phyloP scores from a whole-genome alignment of 1,140 invertebrate genomes.

The Ooceraea biroi region DNA sequence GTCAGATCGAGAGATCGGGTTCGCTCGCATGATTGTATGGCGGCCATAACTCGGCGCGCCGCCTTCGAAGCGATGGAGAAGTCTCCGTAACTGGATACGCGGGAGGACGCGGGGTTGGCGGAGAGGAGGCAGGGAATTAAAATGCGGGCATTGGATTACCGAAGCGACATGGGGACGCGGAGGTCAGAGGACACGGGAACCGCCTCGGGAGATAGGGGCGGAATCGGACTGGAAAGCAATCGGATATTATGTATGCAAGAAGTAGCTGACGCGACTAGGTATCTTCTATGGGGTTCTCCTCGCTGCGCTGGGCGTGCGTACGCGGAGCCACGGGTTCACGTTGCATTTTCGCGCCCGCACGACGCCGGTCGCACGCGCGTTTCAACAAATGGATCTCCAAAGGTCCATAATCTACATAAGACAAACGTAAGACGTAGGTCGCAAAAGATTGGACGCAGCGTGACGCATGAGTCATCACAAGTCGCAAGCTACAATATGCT shows the following conservation, averaged over 20 bases:
- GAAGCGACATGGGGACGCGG: constrained; percentile 42
- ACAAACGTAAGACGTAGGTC: too few relatives aligned
- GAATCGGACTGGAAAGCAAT: constrained; percentile 75
- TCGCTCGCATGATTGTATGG: background rate
- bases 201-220: constrained; percentile 49
- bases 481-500: too few relatives aligned
- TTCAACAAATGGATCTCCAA: too few relatives aligned
- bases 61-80: constrained; percentile 16
- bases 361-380: constrained; percentile 12
- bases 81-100: constrained; percentile 63
- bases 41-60: background rate
- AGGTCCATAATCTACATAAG: too few relatives aligned
- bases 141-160: constrained; percentile 67
- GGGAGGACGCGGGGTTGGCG: constrained; percentile 18
- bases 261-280: constrained; percentile 60
- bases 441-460: too few relatives aligned
- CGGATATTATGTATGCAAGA: constrained; percentile 80
- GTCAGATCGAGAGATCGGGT: too few relatives aligned
- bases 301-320: constrained; percentile 6
- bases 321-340: constrained; percentile 12
- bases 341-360: constrained; percentile 40
- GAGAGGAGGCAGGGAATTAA: constrained; percentile 55
- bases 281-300: background rate
- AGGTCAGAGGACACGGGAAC: constrained; percentile 69
- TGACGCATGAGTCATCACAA: too few relatives aligned